Evolutionary conservation across 2,888 invertebrate species (phyloP).

Genomic region (Octodonta nipae): DNA sequence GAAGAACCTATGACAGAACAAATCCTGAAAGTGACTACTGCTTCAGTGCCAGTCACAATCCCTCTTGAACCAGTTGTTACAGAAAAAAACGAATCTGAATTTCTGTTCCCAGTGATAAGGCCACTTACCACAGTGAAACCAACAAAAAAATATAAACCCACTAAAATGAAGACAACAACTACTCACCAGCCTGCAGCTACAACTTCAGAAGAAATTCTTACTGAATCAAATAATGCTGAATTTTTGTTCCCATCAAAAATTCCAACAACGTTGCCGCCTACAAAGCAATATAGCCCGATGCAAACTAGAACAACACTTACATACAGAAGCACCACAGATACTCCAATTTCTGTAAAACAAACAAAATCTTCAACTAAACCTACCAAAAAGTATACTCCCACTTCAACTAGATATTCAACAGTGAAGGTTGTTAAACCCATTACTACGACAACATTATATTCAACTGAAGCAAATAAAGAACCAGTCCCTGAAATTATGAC

Average conservation of each 20-base stretch:
- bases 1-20: slow-evolving; percentile 3
- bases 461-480: too few species aligned
- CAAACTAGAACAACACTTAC: neutral
- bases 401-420: too few species aligned
- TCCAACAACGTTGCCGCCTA: slow-evolving; percentile 1
- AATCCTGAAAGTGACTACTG: slow-evolving; percentile 3
- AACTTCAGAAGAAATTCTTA: neutral
- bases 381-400: too few species aligned
- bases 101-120: neutral
- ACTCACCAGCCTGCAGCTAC: neutral
- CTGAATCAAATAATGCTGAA: neutral
- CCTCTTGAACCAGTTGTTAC: too few species aligned
- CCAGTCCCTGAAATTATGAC: too few species aligned
- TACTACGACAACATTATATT: too few species aligned
- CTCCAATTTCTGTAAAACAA: neutral
- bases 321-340: neutral
- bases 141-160: slow-evolving; percentile 2
- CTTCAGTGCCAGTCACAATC: slow-evolving; percentile 3
- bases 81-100: slow-evolving; percentile 4
- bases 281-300: neutral
- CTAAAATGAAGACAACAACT: neutral
- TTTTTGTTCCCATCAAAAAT: neutral
- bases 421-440: too few species aligned
- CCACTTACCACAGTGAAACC: slow-evolving; percentile 9
- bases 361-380: slow-evolving; percentile 2